Conservation (phyloP, 2,113 vertebrate species). For the Macquaria australasica region DNA sequence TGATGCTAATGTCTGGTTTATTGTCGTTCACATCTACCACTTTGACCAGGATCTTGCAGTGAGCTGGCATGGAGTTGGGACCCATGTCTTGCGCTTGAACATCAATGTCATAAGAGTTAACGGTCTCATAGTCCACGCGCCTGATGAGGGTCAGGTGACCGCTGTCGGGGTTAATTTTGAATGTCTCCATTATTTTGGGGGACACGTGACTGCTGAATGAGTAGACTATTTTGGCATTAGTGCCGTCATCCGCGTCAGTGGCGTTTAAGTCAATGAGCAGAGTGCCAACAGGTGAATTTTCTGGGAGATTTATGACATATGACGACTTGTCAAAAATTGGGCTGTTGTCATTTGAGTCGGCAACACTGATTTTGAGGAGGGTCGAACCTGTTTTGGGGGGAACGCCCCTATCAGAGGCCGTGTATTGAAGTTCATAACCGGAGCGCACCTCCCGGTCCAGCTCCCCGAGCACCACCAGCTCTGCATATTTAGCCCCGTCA, state of each 20-base stretch:
- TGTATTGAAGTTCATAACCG: constrained; percentile 93
- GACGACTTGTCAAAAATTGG: constrained; percentile 92
- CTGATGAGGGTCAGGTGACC: constrained; percentile 92
- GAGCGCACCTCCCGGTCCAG: constrained; percentile 92
- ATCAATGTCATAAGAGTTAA: constrained; percentile 94
- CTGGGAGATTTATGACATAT: constrained; percentile 90
- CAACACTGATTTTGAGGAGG: constrained; percentile 92
- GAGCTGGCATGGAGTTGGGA: constrained; percentile 96
- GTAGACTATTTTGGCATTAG: constrained; percentile 95
- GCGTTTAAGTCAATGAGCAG: constrained; percentile 95
- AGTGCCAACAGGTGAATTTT: constrained; percentile 91
- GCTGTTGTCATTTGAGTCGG: constrained; percentile 98
- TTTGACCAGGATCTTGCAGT: constrained; percentile 97
- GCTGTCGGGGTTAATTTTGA: constrained; percentile 92
- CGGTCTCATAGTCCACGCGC: constrained; percentile 93
- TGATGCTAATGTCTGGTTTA: constrained; percentile 96
- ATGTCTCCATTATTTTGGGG: constrained; percentile 93
- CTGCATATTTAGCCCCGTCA: constrained; percentile 94
- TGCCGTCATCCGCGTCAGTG: constrained; percentile 96
- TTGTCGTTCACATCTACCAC: constrained; percentile 97
- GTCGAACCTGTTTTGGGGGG: constrained; percentile 93
- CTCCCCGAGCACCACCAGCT: constrained; percentile 92
- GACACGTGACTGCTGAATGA: constrained; percentile 96
- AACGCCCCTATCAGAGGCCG: constrained; percentile 93
- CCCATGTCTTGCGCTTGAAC: constrained; percentile 97